Conservation (phyloP, 2,888 invertebrate genomes). For the Pyrgus malvae region DNA sequence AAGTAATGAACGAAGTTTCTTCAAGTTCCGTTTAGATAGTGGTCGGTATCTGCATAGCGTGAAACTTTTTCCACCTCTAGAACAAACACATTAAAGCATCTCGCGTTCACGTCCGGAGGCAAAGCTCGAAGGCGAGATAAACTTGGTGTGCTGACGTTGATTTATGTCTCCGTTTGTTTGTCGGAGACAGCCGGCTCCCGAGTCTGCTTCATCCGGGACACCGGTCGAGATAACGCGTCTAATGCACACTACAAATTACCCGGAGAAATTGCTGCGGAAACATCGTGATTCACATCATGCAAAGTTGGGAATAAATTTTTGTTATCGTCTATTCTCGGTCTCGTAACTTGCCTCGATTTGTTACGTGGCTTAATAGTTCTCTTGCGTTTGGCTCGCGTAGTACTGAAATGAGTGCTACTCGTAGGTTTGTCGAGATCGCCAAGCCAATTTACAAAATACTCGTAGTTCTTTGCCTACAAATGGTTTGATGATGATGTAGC, state of each 20-base stretch:
- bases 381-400: too few relatives aligned
- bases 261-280: conserved; percentile 58
- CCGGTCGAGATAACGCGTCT: conserved; percentile 66
- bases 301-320: conserved; percentile 22
- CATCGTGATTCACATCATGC: conserved; percentile 30
- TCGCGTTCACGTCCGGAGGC: conserved; percentile 53
- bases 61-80: conserved; percentile 46
- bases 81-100: conserved; percentile 73
- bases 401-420: too few relatives aligned
- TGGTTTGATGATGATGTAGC: too few relatives aligned
- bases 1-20: conserved; percentile 39
- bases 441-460: too few relatives aligned
- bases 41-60: conserved; percentile 34
- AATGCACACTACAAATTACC: conserved; percentile 71
- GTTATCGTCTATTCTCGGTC: too few relatives aligned
- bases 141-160: conserved; percentile 73
- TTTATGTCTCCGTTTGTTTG: conserved; percentile 78
- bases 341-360: background rate
- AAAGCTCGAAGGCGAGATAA: conserved; percentile 66
- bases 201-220: conserved; percentile 61
- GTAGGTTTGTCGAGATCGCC: too few relatives aligned
- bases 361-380: too few relatives aligned
- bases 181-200: conserved; percentile 61
- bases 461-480: too few relatives aligned
- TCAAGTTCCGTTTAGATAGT: conserved; percentile 33